Base-by-base conservation (phyloP, 2,797 vertebrate genomes). In the Australoheros facetus region DNA sequence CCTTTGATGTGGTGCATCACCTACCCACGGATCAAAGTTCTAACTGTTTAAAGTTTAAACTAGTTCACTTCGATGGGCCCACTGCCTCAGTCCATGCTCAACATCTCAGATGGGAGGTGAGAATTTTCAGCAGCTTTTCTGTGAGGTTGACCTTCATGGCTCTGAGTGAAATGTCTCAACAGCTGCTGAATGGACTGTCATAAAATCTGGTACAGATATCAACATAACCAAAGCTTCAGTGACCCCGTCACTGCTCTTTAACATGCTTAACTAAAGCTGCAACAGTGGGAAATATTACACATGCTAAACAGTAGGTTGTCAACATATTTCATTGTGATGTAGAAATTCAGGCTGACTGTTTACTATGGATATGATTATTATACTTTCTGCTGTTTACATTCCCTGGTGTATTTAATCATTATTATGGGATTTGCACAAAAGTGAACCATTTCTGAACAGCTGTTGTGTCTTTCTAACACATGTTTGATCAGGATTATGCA, bases 21-120 rank as follows among this genome's bases (percentile, higher is more conserved):
- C 57, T 11, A 17, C 80, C 55, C 6, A 28, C 81, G 30, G 71
- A 54, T 60, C 30, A 59, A 66, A 58, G 56, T 56, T 75, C 6
- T 56, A 64, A 53, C 62, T 11, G 37, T 37, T 34, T 1, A 5
- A 30, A 79, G 19, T 70, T 74, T 17, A 77, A 56, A 5, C 58
- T 17, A 19, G 14, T 28, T 71, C 11, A 48, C 48, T 4, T 48
- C 1, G 16, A 30, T 66, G 62, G 23, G 26, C 23, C 23, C 9
- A 0, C 39, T 19, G 39, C 23, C 23, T 66, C 9, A 6, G 39
- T 66, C 42, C 23, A 45, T 17, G 23, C 9, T 66, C 5, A 0
- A 28, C 42, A 30, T 66, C 62, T 48, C 42, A 66, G 62, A 7
- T 28, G 62, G 19, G 19, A 12, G 42, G 7, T 13, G 14, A 48